A percentile compares a stretch with the other conserved stretches of the same genome.
These are phyloP conservation scores for Mormyrus hasselquistii DNA, from an alignment of 2,797 vertebrate genomes.

Conservation along the genomic window DNA sequence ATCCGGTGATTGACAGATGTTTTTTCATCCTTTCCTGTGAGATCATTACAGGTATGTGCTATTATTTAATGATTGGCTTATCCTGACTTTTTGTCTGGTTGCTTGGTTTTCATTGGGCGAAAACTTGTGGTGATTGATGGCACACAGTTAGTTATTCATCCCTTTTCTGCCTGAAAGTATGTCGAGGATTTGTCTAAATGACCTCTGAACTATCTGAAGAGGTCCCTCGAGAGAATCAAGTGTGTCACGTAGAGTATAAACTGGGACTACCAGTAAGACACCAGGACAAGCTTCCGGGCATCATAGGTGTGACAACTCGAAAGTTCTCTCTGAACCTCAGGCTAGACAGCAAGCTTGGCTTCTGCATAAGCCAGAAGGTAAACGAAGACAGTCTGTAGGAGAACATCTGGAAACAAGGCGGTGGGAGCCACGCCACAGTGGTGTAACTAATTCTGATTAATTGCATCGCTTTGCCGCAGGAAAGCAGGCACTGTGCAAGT, in stretches of 20 bases:
- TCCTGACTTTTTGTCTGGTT: not conserved
- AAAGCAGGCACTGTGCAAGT: not conserved
- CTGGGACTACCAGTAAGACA: not conserved
- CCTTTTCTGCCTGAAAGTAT: not conserved
- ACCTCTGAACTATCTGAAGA: not conserved
- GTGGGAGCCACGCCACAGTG: not conserved
- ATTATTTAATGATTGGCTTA: not conserved
- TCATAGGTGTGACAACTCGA: not conserved
- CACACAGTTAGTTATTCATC: not conserved
- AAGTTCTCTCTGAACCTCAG: not conserved
- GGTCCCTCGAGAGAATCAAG: not conserved
- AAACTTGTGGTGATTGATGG: not conserved
- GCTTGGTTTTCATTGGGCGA: not conserved
- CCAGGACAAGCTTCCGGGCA: not conserved
- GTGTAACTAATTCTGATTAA: slow-evolving; percentile 18
- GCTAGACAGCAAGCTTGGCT: not conserved
- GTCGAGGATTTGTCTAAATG: not conserved
- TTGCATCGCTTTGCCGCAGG: not conserved
- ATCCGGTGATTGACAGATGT: not conserved
- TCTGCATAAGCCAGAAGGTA: not conserved
- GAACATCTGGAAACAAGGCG: slow-evolving; percentile 12
- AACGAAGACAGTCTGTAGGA: not conserved
- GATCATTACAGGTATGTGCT: not conserved
- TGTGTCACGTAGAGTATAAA: not conserved
- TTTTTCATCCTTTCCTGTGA: not conserved